These are phyloP conservation scores for Creontiades dilutus DNA, from an alignment of 2,888 invertebrate species.

Conservation along the genomic window DNA sequence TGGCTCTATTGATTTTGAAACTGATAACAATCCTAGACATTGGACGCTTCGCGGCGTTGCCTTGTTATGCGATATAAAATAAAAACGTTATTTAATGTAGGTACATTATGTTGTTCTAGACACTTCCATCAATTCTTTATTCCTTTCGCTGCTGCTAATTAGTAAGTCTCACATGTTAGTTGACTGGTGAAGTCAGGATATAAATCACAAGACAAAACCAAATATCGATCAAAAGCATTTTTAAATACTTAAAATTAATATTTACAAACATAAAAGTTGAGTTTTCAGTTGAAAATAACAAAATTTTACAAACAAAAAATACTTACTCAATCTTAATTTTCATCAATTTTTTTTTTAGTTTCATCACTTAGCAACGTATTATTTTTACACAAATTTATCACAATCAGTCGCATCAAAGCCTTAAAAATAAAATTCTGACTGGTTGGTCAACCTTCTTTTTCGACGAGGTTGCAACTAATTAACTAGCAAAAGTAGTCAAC, in stretches of 20 bases:
- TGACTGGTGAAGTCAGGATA: no score
- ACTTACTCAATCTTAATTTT: not conserved
- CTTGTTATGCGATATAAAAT: constrained; percentile 96
- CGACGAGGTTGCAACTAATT: not conserved
- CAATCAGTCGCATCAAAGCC: constrained; percentile 62
- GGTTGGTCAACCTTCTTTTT: constrained; percentile 24
- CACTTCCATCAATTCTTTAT: no score
- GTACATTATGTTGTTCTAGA: no score
- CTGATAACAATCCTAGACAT: constrained; percentile 93
- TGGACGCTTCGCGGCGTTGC: constrained; percentile 98
- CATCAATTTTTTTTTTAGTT: constrained; percentile 3
- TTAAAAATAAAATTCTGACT: constrained; percentile 50
- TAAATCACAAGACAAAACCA: not conserved
- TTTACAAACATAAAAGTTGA: constrained; percentile 7
- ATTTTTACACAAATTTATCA: constrained; percentile 58
- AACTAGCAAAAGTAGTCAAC: not conserved
- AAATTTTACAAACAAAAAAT: constrained; percentile 19
- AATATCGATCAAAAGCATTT: constrained; percentile 5
- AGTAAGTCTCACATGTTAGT: no score
- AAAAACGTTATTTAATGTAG: constrained; percentile 76
- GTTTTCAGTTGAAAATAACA: not conserved
- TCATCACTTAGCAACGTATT: constrained; percentile 38
- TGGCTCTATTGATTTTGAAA: constrained; percentile 96
- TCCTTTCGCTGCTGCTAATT: no score
- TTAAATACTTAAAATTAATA: constrained; percentile 23